A percentile compares a stretch with the other conserved stretches of the same genome.
Evolutionary conservation across 1,140 invertebrate species (phyloP).

Genomic region (Platorchestia sp.): DNA sequence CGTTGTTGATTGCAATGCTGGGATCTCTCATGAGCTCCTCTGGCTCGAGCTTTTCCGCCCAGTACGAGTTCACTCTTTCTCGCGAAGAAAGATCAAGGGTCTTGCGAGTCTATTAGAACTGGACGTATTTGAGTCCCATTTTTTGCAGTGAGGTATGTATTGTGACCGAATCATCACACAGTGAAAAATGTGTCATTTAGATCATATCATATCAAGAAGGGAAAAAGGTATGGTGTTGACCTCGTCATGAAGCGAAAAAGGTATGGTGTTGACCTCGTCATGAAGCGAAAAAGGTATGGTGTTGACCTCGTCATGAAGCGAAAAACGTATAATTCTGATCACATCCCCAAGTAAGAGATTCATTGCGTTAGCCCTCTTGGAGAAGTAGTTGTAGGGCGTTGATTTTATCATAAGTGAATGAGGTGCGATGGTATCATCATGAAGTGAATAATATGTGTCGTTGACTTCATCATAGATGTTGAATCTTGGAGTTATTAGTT

Average conservation of each 20-base stretch:
- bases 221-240: background rate
- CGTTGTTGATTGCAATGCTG: background rate
- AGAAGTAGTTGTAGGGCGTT: background rate
- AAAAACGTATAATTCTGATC: background rate
- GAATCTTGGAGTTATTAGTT: background rate
- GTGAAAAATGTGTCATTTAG: too few species aligned
- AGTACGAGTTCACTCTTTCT: background rate
- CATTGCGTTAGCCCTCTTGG: too few species aligned
- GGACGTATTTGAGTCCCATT: background rate
- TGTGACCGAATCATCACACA: too few species aligned
- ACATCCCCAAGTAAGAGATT: background rate
- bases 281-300: too few species aligned
- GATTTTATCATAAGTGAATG: background rate
- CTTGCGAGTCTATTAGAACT: background rate
- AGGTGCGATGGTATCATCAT: background rate
- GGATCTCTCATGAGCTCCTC: background rate
- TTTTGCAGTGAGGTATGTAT: too few species aligned
- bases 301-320: background rate
- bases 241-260: background rate
- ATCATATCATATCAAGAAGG: too few species aligned
- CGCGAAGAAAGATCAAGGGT: background rate
- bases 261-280: background rate
- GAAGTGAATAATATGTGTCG: background rate
- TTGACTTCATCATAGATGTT: background rate
- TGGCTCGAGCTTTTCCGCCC: background rate